Base-by-base conservation (phyloP, 2,113 vertebrate genomes). In the Odontophorus gujanensis region DNA sequence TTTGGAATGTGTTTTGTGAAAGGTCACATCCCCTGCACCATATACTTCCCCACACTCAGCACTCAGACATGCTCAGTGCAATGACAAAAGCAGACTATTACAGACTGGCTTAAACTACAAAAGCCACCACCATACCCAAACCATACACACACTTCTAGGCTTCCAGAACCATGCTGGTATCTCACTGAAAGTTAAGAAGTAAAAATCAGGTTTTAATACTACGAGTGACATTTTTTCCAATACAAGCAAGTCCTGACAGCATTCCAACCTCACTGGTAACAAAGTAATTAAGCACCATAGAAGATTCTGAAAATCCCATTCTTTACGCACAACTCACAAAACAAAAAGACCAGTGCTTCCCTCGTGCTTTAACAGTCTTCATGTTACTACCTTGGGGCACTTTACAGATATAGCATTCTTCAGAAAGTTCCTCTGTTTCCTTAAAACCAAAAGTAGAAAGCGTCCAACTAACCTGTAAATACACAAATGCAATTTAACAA, bases 1-100 rank as follows among this genome's bases (percentile, higher is more conserved):
- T 88, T 65, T 93, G 95, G 96, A 95, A 97, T 43, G 80, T 13
- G 21, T 12, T 17, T 50, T 89, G 87, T 3, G 4, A 94, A 90
- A 87, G 89, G 93, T 90, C 93, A 92, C 42, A 89, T 83, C 90
- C 80, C 87, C 77, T 83, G 61, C 66, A 89, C 47, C 2, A 5
- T 50, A 61, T 34, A 87, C 69, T 55, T 93, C 42, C 20, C 9
- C 43, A 48, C 77, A 36, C 55, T 75, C 78, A 59, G 50, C 4
- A 8, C 63, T 91, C 42, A 92, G 58, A 79, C 7, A 24, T 7
- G 24, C 68, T 59, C 25, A 24, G 50, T 20, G 22, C 55, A 88
- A 92, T 91, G 86, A 61, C 81, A 87, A 72, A 69, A 75, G 47
- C 47, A 69, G 55, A 42, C 6, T n/a, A 58, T 79, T 85, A 59